Base-by-base conservation (phyloP, 1,140 invertebrate species). In the Schlechtendalia chinensis region DNA sequence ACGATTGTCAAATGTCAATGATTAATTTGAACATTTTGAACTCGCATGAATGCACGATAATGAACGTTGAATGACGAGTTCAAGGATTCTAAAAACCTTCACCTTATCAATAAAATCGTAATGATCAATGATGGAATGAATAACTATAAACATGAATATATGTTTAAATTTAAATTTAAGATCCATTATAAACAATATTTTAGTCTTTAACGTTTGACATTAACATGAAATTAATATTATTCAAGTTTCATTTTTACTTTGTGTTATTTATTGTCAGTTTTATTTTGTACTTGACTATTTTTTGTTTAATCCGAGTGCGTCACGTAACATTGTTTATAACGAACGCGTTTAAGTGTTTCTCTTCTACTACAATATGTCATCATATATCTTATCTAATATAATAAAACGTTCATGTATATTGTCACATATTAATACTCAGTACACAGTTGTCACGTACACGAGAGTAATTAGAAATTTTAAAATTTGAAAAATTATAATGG, bases 61-160 rank as follows among this genome's bases (percentile, higher is more conserved):
- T 29, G 61, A 63, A 24, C 29, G 32, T 56, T 32, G 27, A 17
- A 63, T 32, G 19, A 77, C 10, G 32, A 77, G 72, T 77, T 77
- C 72, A 77, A 77, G 72, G 54, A 14, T 56, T 39, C 29, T 0
- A n/a, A 45, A 77, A 45, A 45, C 72, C 72, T 75, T 75, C 72
- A 75, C 72, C 72, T 75, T 75, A 58, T 77, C 72, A 59, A 69
- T 3, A 58, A 39, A 77, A 59, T 1, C 5, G 1, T 12, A 72
- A 54, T 72, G 5, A 19, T 54, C 3, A 4, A 72, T 72, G 69
- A 29, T 53, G 19, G 29, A 54, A 45, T 22, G 11, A 65, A 45
- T 45, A 45, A 14, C 14, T 6, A 12, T 50, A 50, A 50, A 14
- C 12, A 50, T 24, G 17, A 58, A 58, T 10, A 24, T 10, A 54